Evolutionary conservation across 2,888 invertebrate genomes (phyloP).

Genomic region (Leptogaster cylindrica): DNA sequence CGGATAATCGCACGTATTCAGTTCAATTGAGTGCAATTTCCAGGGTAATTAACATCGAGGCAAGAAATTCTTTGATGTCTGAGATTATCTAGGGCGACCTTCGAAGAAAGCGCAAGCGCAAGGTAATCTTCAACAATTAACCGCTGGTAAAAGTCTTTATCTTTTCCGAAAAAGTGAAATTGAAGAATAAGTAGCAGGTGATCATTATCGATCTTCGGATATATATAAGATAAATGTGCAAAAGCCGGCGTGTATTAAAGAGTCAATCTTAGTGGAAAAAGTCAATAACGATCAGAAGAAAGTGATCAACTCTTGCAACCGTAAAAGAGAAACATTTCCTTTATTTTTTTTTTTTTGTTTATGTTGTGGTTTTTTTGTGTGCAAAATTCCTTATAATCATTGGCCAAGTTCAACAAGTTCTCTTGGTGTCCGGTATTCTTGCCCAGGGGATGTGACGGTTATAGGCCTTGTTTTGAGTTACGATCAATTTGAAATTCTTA

Average conservation of each 20-base stretch:
- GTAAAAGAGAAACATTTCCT: conserved; percentile 20
- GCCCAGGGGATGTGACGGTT: conserved; percentile 43
- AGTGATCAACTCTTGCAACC: conserved; percentile 43
- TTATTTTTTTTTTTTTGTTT: too few species aligned
- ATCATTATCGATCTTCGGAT: conserved; percentile 34
- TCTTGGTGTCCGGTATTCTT: conserved; percentile 31
- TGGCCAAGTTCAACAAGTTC: conserved; percentile 38
- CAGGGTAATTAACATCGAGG: conserved; percentile 15
- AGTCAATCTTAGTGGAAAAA: conserved; percentile 44
- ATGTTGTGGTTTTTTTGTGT: too few species aligned
- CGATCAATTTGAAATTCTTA: conserved; percentile 47
- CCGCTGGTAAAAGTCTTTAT: conserved; percentile 38
- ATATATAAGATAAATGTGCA: conserved; percentile 18
- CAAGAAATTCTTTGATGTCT: conserved; percentile 7
- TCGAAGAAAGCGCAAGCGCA: conserved; percentile 46
- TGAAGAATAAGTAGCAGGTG: conserved; percentile 44
- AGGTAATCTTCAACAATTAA: conserved; percentile 45
- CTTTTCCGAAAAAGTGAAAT: conserved; percentile 44
- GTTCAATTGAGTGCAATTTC: conserved; percentile 6
- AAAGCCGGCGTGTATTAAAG: conserved; percentile 2
- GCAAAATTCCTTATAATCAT: conserved; percentile 35
- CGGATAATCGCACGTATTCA: too few species aligned
- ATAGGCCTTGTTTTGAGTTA: conserved; percentile 44
- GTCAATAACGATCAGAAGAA: conserved; percentile 46
- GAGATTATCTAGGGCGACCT: conserved; percentile 42